Evolutionary conservation across 2,888 invertebrate genomes (phyloP).

Genomic region (Dendrolimus pini): DNA sequence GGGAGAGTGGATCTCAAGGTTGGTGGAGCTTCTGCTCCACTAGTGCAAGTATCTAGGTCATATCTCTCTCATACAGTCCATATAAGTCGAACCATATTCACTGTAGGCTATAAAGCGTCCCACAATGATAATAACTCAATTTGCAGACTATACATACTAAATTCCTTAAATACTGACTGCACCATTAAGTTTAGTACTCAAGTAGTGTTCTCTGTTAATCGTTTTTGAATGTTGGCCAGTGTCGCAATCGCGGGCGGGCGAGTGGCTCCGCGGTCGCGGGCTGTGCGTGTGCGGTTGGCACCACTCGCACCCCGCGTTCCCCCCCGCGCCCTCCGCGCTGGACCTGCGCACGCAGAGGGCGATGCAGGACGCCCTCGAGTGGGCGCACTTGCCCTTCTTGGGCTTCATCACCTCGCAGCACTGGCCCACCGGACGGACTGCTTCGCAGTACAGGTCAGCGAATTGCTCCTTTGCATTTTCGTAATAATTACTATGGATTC

Average conservation of each 20-base stretch:
- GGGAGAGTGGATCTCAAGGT: too few relatives aligned
- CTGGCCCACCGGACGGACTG: constrained; percentile 68
- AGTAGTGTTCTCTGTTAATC: not conserved
- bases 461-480: too few relatives aligned
- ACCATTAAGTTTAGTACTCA: too few relatives aligned
- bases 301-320: constrained; percentile 86
- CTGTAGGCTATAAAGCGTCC: too few relatives aligned
- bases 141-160: too few relatives aligned
- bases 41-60: too few relatives aligned
- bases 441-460: constrained; percentile 68
- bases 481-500: too few relatives aligned
- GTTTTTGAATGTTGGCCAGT: constrained; percentile 26
- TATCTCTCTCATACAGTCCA: too few relatives aligned
- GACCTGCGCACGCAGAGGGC: constrained; percentile 81
- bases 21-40: too few relatives aligned
- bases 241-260: constrained; percentile 77
- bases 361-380: constrained; percentile 58
- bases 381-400: constrained; percentile 67
- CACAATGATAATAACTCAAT: too few relatives aligned
- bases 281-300: constrained; percentile 82
- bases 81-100: too few relatives aligned
- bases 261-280: constrained; percentile 62
- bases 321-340: constrained; percentile 81
- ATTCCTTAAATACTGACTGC: too few relatives aligned
- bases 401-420: constrained; percentile 82